Conservation (phyloP, 1,140 invertebrate genomes). For the Magallana ariakensis region DNA sequence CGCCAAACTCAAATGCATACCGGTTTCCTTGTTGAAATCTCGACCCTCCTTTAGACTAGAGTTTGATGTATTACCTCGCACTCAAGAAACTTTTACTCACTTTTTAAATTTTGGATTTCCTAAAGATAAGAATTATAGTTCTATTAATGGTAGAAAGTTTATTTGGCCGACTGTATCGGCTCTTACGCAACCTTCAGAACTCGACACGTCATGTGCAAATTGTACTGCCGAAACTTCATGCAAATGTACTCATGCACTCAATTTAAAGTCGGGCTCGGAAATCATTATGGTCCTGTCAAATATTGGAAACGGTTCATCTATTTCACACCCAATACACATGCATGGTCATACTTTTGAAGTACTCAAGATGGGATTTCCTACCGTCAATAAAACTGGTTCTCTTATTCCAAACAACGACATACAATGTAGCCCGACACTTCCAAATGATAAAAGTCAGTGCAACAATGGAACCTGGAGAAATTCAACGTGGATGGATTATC, state of each 20-base stretch:
- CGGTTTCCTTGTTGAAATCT: neutral
- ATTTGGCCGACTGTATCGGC: constrained; percentile 60
- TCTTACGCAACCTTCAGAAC: constrained; percentile 50
- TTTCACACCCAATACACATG: constrained; percentile 61
- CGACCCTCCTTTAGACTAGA: neutral
- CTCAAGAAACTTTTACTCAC: neutral
- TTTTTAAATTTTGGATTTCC: constrained; percentile 1
- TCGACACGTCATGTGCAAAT: constrained; percentile 9
- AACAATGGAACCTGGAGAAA: constrained; percentile 62
- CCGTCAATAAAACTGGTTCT: neutral
- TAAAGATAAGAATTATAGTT: constrained; percentile 38
- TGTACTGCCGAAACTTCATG: constrained; percentile 60
- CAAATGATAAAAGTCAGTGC: constrained; percentile 57
- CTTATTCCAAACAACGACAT: neutral
- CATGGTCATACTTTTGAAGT: constrained; percentile 66
- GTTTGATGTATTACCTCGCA: constrained; percentile 49
- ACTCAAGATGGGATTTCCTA: constrained; percentile 75
- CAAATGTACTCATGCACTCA: constrained; percentile 47
- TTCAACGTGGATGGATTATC: constrained; percentile 51
- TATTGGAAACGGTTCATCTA: constrained; percentile 81
- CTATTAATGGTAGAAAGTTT: constrained; percentile 64
- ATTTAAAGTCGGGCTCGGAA: constrained; percentile 49
- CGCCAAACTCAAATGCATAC: neutral
- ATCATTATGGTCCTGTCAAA: constrained; percentile 67
- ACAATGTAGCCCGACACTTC: neutral